Percentiles rank a stretch among this genome's conserved stretches.
These are phyloP conservation scores for Eupristina koningsbergeri DNA, from an alignment of 1,140 invertebrate species.

Conservation along the genomic window DNA sequence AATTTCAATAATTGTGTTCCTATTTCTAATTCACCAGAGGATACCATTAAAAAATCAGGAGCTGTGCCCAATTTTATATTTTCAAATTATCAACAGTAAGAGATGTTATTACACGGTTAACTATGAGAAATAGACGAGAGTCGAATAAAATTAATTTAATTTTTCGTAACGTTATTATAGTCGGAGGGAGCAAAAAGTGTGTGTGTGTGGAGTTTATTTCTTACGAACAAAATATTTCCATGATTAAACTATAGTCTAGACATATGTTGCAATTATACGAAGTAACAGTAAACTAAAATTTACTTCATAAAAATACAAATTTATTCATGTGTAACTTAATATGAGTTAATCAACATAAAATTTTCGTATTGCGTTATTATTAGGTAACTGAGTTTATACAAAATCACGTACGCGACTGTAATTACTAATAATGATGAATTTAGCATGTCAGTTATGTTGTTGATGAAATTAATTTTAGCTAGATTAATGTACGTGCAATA, in stretches of 20 bases:
- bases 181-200: no score
- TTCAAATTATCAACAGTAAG: no score
- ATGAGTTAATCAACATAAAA: constrained; percentile 34
- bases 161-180: no score
- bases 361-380: constrained; percentile 18
- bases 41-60: not conserved
- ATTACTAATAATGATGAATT: constrained; percentile 20
- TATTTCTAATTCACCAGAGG: no score
- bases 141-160: no score
- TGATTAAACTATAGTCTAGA: not conserved
- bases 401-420: constrained; percentile 3
- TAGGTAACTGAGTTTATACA: not conserved
- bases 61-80: not conserved
- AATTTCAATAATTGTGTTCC: no score
- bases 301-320: constrained; percentile 3
- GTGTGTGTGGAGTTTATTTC: no score
- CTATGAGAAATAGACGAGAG: no score
- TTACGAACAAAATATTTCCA: no score
- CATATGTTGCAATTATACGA: not conserved
- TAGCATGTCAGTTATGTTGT: not conserved
- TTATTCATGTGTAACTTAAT: constrained; percentile 29
- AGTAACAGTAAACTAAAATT: constrained; percentile 12
- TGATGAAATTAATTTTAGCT: constrained; percentile 12
- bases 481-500: not conserved
- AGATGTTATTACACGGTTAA: no score